Percentiles rank a stretch among this genome's conserved stretches.
Evolutionary conservation across 64 coral and sea anemone species (phyloP).

Genomic region (Montipora capricornis): DNA sequence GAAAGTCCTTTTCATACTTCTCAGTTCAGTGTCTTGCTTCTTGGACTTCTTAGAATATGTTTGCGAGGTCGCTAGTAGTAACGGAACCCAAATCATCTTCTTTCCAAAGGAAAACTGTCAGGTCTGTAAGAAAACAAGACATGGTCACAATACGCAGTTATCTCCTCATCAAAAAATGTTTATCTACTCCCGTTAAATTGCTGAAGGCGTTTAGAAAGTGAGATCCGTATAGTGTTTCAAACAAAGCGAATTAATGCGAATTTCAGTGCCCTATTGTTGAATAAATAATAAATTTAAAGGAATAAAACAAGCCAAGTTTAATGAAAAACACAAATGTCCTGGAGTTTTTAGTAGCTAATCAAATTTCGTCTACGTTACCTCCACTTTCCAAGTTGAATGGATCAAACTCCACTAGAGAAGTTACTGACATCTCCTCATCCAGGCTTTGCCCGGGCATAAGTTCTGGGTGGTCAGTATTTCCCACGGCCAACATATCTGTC

Average conservation of each 20-base stretch:
- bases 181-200: slow-evolving; percentile 39
- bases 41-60: neutral
- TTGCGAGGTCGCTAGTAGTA: neutral
- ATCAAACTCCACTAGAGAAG: slow-evolving; percentile 38
- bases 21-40: neutral
- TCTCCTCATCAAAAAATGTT: slow-evolving; percentile 38
- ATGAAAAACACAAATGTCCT: neutral
- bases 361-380: neutral
- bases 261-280: neutral
- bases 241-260: neutral
- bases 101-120: slow-evolving; percentile 55
- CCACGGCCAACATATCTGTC: slow-evolving; percentile 68
- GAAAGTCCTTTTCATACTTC: neutral
- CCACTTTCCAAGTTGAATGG: slow-evolving; percentile 17
- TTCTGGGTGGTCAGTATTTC: neutral
- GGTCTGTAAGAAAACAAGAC: slow-evolving; percentile 4
- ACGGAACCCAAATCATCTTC: neutral
- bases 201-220: neutral
- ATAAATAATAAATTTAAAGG: no score
- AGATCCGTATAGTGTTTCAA: neutral
- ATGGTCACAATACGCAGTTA: neutral
- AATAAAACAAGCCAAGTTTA: neutral
- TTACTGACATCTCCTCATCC: slow-evolving; percentile 20
- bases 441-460: neutral
- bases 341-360: no score